Percentiles rank a stretch among this genome's conserved stretches.
These are phyloP conservation scores for Scaptomyza caliginosa DNA, from an alignment of 2,888 invertebrate genomes.

Conservation along the genomic window DNA sequence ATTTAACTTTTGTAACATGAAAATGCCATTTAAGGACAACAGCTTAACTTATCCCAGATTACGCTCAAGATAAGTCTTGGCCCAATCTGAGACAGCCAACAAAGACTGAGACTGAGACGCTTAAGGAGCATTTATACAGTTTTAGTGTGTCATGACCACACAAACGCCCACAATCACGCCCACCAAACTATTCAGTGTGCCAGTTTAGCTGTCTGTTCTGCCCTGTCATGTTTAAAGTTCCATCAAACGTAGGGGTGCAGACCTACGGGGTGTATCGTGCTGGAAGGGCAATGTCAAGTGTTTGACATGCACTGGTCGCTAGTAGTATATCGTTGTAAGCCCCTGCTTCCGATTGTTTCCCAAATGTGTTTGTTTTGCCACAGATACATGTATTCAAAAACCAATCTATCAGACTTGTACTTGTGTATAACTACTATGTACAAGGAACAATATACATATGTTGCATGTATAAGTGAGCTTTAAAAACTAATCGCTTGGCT, in stretches of 20 bases:
- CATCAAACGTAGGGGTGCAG: not conserved
- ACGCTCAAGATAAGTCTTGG: constrained; percentile 8
- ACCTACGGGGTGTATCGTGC: not conserved
- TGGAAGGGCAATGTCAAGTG: constrained; percentile 28
- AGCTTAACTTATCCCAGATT: constrained; percentile 16
- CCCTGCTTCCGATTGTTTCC: constrained; percentile 18
- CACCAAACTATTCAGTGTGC: constrained; percentile 15
- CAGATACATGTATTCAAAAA: constrained; percentile 33
- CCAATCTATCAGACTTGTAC: constrained; percentile 50
- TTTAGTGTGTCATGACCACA: constrained; percentile 40
- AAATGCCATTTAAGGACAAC: not conserved
- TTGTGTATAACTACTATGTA: not conserved
- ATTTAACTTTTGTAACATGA: not conserved
- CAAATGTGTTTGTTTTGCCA: constrained; percentile 33
- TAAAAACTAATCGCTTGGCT: constrained; percentile 15
- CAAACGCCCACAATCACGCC: constrained; percentile 8
- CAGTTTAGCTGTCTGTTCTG: constrained; percentile 31
- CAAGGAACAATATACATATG: not conserved
- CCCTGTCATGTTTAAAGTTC: constrained; percentile 30
- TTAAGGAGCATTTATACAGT: constrained; percentile 42
- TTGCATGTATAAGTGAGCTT: not conserved
- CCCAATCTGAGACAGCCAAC: constrained; percentile 1
- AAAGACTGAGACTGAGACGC: constrained; percentile 24
- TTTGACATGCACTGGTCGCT: constrained; percentile 45
- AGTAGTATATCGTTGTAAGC: constrained; percentile 2